Base-by-base conservation (phyloP, 2,113 vertebrate species). In the Benitochromis conjunctus region DNA sequence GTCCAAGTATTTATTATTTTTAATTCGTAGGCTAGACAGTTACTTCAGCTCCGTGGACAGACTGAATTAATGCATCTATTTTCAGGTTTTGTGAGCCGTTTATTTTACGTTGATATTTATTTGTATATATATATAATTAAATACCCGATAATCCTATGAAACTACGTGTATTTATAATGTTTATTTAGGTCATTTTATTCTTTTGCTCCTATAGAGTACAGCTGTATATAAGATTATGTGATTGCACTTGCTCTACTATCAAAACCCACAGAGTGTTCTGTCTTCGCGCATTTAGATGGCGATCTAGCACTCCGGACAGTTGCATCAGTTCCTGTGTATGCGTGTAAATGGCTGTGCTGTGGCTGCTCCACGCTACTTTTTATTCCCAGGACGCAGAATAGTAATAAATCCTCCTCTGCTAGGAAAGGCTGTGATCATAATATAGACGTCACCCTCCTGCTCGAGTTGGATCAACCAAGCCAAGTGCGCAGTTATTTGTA, bases 401-500 rank as follows among this genome's bases (percentile, higher is more conserved):
- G 82, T 81, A 87, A 89, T 93, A 90, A 92, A 94, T 91, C 82
- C 87, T 88, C 82, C 87, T 92, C 90, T 86, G 89, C 89, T 85
- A 60, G 80, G 84, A 89, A 90, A 92, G 89, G 91, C 92, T 89
- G 87, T 54, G 94, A 91, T 94, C 94, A 92, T 91, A 95, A 95
- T 95, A 95, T 94, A 96, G 95, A 96, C 96, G 96, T 97, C 96
- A 96, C 94, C 94, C 90, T 90, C 80, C 80, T 66, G 94, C 94
- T 94, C 90, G 89, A 93, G 86, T 88, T 87, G 93, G 92, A 89
- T 89, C 90, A 76, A 89, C 90, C 86, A 87, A 83, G 88, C 93
- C 79, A 95, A 96, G 95, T 96, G 95, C 96, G 96, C 95, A 97
- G 96, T 94, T 96, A 91, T 93, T 93, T 91, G 94, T 92, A 91